Evolutionary conservation across 1,140 invertebrate species (phyloP).

Genomic region (Sminthurides bifidus): DNA sequence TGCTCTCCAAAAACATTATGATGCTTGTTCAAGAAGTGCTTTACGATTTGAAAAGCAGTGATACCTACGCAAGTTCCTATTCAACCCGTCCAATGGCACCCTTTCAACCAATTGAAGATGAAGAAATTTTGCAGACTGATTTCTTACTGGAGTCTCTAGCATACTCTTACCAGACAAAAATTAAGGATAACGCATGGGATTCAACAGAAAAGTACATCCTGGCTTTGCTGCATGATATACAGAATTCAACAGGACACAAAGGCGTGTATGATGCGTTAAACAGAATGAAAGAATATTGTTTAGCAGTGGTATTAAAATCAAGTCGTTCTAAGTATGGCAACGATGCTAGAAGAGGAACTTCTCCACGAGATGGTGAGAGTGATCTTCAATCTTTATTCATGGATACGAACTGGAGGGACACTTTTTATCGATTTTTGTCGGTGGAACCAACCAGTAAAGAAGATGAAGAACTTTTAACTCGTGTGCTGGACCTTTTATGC

Average conservation of each 20-base stretch:
- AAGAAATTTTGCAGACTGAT: background rate
- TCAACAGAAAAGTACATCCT: background rate
- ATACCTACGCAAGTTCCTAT: constrained; percentile 1
- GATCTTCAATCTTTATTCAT: background rate
- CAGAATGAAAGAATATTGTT: constrained; percentile 2
- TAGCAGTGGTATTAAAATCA: constrained; percentile 12
- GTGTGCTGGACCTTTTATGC: constrained; percentile 19
- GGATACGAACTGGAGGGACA: constrained; percentile 19
- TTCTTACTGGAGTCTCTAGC: background rate
- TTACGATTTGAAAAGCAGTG: constrained; percentile 14
- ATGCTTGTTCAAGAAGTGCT: constrained; percentile 25
- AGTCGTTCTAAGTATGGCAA: background rate
- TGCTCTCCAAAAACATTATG: constrained; percentile 11
- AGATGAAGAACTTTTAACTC: constrained; percentile 22
- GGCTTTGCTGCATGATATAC: constrained; percentile 12
- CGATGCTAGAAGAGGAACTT: background rate
- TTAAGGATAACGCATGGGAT: background rate
- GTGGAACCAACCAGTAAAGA: constrained; percentile 25
- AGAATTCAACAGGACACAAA: constrained; percentile 24
- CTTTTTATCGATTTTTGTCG: constrained; percentile 29
- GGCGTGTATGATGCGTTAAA: constrained; percentile 12
- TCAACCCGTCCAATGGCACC: background rate
- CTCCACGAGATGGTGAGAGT: background rate
- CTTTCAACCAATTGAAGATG: background rate
- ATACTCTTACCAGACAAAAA: background rate